Base-by-base conservation (phyloP, 2,797 vertebrate species). In the Pantherophis alleghaniensis region DNA sequence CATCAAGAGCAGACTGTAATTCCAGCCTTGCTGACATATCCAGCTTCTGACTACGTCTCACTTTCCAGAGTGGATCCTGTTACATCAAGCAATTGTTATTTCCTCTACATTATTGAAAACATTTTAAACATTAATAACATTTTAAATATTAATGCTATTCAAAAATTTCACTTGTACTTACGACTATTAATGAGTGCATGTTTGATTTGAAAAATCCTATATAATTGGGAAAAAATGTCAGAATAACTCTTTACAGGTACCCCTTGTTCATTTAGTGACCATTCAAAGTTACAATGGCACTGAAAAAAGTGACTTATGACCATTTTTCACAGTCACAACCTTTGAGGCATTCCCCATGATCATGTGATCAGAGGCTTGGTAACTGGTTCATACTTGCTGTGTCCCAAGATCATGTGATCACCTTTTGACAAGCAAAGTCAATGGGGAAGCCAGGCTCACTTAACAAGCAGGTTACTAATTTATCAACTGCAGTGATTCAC, bases 11-110 rank as follows among this genome's bases (percentile, higher is more conserved):
- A 0, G 99, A 99, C 96, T 99, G 99, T 53, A 99, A 96, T 92
- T 99, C 99, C 94, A 99, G 97, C 2, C 99, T 98, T 0, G 98
- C 99, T 0, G 99, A 99, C 99, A 99, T 99, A 97, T 99, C 99
- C 96, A 99, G 94, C 97, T 99, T 99, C 97, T 99, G 99, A 92
- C 99, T 99, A 92, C 99, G 99, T 0, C 99, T 98, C 53, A 99
- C 99, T 96, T 99, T 99, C 99, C 99, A 99, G 59, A 99, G 98
- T 0, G 99, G 99, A 96, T 99, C 99, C 99, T 99, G 96, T 61
- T 59, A 89, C 87, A 91, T 51, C 0, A 61, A 93, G 92, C 94
- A 90, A 94, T 69, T 2, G 18, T 92, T 61, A 95, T 24, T 28
- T 91, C 6, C 4, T 22, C 89, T 92, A 66, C 95, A 92, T n/a